Evolutionary conservation across 2,113 vertebrate species (phyloP).

Genomic region (Accipiter cooperii): DNA sequence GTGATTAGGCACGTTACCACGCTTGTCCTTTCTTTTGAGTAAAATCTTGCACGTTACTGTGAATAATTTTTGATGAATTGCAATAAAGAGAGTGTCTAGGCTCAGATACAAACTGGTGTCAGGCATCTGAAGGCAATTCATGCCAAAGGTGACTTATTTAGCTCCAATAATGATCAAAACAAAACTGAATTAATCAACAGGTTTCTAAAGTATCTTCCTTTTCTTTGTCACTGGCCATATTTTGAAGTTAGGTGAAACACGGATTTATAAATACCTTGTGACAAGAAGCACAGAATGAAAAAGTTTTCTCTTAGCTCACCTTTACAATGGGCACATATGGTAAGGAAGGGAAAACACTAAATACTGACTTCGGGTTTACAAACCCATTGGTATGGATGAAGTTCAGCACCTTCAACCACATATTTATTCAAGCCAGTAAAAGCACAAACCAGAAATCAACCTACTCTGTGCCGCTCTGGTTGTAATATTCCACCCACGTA

Average conservation of each 20-base stretch:
- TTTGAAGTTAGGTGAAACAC: background rate
- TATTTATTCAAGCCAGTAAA: background rate
- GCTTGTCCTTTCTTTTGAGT: background rate
- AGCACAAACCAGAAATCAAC: background rate
- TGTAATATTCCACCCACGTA: background rate
- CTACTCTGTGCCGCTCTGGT: background rate
- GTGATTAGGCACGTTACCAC: background rate
- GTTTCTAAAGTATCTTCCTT: background rate
- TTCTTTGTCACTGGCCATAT: background rate
- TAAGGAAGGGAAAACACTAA: background rate
- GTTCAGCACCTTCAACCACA: background rate
- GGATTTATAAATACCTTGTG: background rate
- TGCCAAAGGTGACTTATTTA: background rate
- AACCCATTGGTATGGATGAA: background rate
- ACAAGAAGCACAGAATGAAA: background rate
- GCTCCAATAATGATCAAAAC: background rate
- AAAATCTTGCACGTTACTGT: background rate
- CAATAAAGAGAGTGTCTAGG: background rate
- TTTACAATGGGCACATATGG: background rate
- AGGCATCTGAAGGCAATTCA: background rate
- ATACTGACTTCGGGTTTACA: background rate
- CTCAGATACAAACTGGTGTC: background rate
- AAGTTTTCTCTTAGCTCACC: background rate
- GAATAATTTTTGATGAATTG: background rate
- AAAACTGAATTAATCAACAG: background rate